These are phyloP conservation scores for Emydoidea blandingii DNA, from an alignment of 2,797 vertebrate genomes.

Conservation along the genomic window DNA sequence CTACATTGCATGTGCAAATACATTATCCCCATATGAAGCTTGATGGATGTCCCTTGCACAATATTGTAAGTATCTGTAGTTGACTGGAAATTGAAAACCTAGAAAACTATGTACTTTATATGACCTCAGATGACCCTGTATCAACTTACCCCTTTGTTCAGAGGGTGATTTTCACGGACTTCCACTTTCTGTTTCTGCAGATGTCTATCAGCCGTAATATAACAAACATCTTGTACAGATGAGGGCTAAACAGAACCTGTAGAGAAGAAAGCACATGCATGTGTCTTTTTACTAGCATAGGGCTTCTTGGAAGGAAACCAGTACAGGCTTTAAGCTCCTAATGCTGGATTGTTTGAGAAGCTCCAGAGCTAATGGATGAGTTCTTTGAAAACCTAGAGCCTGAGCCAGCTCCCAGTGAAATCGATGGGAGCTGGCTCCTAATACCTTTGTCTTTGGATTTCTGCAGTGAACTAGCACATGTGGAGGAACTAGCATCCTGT, in stretches of 20 bases:
- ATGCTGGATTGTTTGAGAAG: neutral
- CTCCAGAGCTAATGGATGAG: slow-evolving; percentile 16
- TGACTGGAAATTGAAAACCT: neutral
- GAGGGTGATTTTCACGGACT: neutral
- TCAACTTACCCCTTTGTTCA: neutral
- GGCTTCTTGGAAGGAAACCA: neutral
- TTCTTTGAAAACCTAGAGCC: slow-evolving; percentile 16
- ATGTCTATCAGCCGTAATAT: neutral
- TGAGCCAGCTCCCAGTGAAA: neutral
- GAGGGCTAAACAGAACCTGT: neutral
- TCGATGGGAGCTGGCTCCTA: slow-evolving; percentile 47
- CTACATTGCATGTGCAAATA: neutral
- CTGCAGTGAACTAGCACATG: neutral
- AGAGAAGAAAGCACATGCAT: neutral
- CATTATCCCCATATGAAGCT: neutral
- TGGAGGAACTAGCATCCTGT: neutral
- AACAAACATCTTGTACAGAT: neutral
- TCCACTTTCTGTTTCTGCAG: neutral
- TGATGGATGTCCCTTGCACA: neutral
- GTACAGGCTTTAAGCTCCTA: neutral
- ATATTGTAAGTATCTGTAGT: neutral
- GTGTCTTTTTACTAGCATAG: neutral
- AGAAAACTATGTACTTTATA: neutral
- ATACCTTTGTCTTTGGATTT: slow-evolving; percentile 43
- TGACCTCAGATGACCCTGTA: neutral